These are phyloP conservation scores for Heteromormyrus szaboi DNA, from an alignment of 2,797 vertebrate species.

Conservation along the genomic window DNA sequence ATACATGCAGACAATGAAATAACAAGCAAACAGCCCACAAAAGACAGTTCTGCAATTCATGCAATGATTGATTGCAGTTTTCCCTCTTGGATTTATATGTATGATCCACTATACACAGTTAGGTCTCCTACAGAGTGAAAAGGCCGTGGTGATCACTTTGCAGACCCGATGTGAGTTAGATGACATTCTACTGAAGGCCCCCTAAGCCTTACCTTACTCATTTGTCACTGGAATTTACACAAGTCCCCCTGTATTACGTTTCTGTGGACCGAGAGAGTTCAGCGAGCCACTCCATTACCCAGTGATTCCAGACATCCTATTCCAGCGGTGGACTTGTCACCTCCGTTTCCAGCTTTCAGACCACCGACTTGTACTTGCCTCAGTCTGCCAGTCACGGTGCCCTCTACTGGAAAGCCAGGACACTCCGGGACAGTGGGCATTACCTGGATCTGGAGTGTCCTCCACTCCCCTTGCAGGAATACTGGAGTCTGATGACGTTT, in stretches of 20 bases:
- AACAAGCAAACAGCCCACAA: neutral
- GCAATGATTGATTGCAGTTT: constrained; percentile 10
- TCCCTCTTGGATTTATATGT: neutral
- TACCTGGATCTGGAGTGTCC: constrained; percentile 78
- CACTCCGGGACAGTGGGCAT: constrained; percentile 49
- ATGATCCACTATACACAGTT: constrained; percentile 8
- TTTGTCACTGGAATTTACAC: constrained; percentile 17
- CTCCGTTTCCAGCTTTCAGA: constrained; percentile 14
- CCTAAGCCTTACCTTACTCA: constrained; percentile 29
- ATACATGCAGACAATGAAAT: neutral
- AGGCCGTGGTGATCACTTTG: constrained; percentile 2
- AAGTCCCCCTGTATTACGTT: constrained; percentile 23
- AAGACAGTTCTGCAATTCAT: neutral
- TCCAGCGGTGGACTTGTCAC: constrained; percentile 48
- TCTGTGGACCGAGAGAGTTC: constrained; percentile 14
- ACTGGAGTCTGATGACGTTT: constrained; percentile 72
- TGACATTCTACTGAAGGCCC: constrained; percentile 20
- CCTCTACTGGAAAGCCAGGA: constrained; percentile 9
- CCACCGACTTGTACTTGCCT: constrained; percentile 44
- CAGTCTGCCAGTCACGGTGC: constrained; percentile 45
- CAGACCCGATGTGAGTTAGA: constrained; percentile 21
- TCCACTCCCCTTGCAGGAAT: constrained; percentile 73
- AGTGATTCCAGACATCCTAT: constrained; percentile 25
- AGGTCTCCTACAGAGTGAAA: neutral
- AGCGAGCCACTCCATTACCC: constrained; percentile 36